phyloP scores from a whole-genome alignment of 2,888 invertebrate genomes.

The Napeogenes sylphis region DNA sequence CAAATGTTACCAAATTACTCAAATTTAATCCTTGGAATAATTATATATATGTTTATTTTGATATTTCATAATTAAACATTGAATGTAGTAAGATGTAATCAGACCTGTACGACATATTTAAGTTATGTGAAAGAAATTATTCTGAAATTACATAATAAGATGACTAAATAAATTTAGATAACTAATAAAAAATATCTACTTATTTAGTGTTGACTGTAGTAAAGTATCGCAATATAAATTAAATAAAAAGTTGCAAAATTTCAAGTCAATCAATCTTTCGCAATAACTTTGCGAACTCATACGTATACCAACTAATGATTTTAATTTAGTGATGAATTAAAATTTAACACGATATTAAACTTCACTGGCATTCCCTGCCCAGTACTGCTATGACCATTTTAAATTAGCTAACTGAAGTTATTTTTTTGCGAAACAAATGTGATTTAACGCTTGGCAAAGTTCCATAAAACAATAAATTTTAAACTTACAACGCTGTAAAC shows the following conservation, averaged over 20 bases:
- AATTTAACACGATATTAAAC: constrained; percentile 23
- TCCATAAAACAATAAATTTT: not conserved
- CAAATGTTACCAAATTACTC: no score
- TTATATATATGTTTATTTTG: no score
- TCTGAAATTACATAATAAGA: no score
- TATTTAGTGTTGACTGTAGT: no score
- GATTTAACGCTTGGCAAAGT: constrained; percentile 17
- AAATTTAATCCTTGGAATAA: not conserved
- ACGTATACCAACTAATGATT: constrained; percentile 14
- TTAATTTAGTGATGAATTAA: constrained; percentile 27
- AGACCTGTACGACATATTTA: not conserved
- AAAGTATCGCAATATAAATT: not conserved
- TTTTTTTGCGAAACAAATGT: constrained; percentile 27
- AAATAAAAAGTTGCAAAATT: not conserved
- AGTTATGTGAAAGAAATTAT: no score
- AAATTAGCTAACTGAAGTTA: constrained; percentile 36
- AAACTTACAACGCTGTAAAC: not conserved
- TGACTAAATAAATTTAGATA: no score
- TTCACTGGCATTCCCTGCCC: constrained; percentile 15
- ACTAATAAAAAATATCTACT: no score
- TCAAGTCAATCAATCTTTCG: no score
- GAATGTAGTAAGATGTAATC: constrained; percentile 3
- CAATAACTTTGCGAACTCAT: no score
- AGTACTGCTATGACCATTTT: constrained; percentile 30
- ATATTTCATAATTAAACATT: no score